Percentiles rank a stretch among this genome's conserved stretches.
phyloP scores from a whole-genome alignment of 2,797 vertebrate genomes.

The Malurus leucopterus region DNA sequence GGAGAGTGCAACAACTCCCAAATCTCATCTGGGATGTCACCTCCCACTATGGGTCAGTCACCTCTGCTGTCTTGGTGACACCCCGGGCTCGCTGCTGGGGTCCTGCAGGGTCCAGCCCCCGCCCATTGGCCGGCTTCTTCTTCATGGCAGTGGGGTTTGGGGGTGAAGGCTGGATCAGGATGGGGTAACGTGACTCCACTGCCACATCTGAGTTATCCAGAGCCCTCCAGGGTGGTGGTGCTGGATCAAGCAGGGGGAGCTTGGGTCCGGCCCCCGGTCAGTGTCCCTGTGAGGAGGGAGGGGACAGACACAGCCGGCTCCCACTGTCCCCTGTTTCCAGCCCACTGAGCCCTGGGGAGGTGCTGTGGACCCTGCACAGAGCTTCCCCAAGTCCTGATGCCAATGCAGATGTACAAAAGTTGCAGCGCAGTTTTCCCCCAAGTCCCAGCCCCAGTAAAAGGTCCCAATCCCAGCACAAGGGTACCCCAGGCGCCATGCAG shows the following conservation, averaged over 20 bases:
- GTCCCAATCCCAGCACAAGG: not conserved
- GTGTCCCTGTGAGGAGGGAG: not conserved
- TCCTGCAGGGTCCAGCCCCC: slow-evolving; percentile 23
- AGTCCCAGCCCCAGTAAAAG: accelerated
- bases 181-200: not conserved
- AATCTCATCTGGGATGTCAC: not conserved
- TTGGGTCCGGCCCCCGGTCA: accelerated
- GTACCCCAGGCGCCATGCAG: not conserved
- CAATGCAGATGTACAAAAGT: not conserved
- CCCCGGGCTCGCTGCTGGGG: slow-evolving; percentile 36
- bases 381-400: not conserved
- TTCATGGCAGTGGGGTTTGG: not conserved
- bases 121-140: slow-evolving; percentile 8
- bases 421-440: not conserved
- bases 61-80: slow-evolving; percentile 67
- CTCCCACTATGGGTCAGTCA: not conserved
- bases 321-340: not conserved
- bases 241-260: not conserved
- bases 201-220: not conserved
- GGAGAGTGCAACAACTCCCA: accelerated
- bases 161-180: not conserved
- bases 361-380: accelerated
- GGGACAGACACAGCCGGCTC: not conserved
- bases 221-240: not conserved
- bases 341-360: not conserved